phyloP scores from a whole-genome alignment of 2,113 vertebrate species.

The Catharus fuscescens region DNA sequence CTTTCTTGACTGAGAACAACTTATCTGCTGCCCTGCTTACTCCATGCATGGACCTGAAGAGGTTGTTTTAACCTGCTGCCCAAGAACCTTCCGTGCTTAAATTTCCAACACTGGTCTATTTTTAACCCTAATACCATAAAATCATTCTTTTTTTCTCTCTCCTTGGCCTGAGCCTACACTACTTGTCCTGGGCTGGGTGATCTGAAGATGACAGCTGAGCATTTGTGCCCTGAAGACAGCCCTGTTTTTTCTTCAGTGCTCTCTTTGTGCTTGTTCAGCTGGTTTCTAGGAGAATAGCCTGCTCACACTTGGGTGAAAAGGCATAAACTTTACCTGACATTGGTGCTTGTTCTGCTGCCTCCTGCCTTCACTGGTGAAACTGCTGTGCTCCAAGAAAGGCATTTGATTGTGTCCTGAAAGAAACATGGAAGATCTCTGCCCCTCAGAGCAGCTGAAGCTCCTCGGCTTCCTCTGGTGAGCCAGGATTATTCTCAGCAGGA shows the following conservation, averaged over 20 bases:
- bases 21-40: neutral
- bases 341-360: neutral
- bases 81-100: neutral
- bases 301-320: neutral
- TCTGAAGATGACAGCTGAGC: neutral
- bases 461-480: neutral
- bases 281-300: neutral
- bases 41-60: neutral
- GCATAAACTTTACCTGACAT: neutral
- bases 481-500: neutral
- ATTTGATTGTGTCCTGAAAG: neutral
- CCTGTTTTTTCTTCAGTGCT: neutral
- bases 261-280: neutral
- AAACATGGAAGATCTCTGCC: neutral
- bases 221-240: accelerated
- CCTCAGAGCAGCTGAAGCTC: neutral
- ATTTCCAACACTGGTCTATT: neutral
- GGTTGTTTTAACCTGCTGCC: neutral
- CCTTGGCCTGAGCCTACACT: neutral
- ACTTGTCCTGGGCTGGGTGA: neutral
- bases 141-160: neutral
- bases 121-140: neutral
- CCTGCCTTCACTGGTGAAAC: neutral
- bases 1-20: neutral
- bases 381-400: neutral